Base-by-base conservation (phyloP, 2,113 vertebrate genomes). In the Drymodes brunneopygia region DNA sequence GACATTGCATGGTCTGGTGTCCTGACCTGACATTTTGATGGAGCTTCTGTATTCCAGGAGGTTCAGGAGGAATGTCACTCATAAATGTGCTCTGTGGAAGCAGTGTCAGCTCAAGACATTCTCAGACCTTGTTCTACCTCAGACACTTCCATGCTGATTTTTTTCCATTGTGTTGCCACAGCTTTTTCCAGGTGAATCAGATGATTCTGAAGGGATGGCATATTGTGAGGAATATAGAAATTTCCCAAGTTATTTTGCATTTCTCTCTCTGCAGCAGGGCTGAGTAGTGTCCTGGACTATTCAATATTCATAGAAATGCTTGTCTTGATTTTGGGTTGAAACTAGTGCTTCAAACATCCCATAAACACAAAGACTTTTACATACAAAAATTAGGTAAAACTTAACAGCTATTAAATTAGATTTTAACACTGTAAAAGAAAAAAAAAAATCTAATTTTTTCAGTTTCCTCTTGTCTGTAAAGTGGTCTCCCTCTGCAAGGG, bases 161-260 rank as follows among this genome's bases (percentile, higher is more conserved):
- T 81, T 38, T 54, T 61, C 50, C 14, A 3, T 38, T 57, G n/a
- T 78, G 60, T 62, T 73, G 64, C 40, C 31, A 22, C 11, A 21
- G 10, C 2, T 40, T 27, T 66, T 47, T 48, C 19, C 40, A 31
- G 45, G n/a, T 51, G 54, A 27, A 33, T 7, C 31, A 40, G 25
- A 7, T 71, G 18, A 61, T 69, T 10, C 36, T 77, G 77, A 69
- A 81, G 57, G 28, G 51, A 19, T 60, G 35, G 8, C 1, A 0
- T 6, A 4, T 19, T 53, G 21, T 11, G 15, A 22, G 23, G 29
- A 54, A 48, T 3, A 6, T 1, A 42, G 60, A 48, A 15, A n/a
- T 58, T 47, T 31, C 7, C 0, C 11, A 24, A 28, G 20, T 31
- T 58, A 7, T 1, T 56, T 3, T n/a, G 12, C 1, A 0, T 45